A percentile compares a stretch with the other conserved stretches of the same genome.
These are phyloP conservation scores for Osmerus eperlanus DNA, from an alignment of 2,113 vertebrate genomes.

Conservation along the genomic window DNA sequence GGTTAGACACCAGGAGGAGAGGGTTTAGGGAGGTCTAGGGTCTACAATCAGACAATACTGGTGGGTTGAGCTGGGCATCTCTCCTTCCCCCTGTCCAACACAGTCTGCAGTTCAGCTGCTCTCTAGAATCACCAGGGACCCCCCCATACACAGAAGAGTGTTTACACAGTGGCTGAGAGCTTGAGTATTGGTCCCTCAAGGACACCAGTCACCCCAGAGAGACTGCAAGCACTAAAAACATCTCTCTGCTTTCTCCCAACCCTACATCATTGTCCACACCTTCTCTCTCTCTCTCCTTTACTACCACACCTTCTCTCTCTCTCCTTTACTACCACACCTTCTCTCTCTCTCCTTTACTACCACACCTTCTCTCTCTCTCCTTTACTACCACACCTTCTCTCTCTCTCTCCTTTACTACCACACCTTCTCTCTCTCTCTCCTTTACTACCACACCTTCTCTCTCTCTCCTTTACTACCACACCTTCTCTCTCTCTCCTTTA, in stretches of 20 bases:
- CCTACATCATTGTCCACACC: constrained; percentile 37
- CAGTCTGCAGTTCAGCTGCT: no score
- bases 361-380: constrained; percentile 31
- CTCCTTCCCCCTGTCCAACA: no score
- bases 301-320: constrained; percentile 26
- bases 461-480: constrained; percentile 23
- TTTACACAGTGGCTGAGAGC: constrained; percentile 55
- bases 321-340: constrained; percentile 28
- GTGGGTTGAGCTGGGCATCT: no score
- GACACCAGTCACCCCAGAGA: constrained; percentile 45
- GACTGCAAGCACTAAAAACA: constrained; percentile 48
- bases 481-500: constrained; percentile 46
- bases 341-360: constrained; percentile 30
- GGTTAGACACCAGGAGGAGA: no score
- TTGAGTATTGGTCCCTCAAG: constrained; percentile 54
- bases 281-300: constrained; percentile 20
- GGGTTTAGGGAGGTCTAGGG: no score
- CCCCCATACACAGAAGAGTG: constrained; percentile 31
- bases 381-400: constrained; percentile 41
- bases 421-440: constrained; percentile 33
- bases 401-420: no score
- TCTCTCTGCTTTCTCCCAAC: constrained; percentile 54
- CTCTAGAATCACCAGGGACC: neutral
- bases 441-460: constrained; percentile 21
- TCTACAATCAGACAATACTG: no score